A percentile compares a stretch with the other conserved stretches of the same genome.
Evolutionary conservation across 1,140 invertebrate genomes (phyloP).

Genomic region (Drosophila rhopaloa): DNA sequence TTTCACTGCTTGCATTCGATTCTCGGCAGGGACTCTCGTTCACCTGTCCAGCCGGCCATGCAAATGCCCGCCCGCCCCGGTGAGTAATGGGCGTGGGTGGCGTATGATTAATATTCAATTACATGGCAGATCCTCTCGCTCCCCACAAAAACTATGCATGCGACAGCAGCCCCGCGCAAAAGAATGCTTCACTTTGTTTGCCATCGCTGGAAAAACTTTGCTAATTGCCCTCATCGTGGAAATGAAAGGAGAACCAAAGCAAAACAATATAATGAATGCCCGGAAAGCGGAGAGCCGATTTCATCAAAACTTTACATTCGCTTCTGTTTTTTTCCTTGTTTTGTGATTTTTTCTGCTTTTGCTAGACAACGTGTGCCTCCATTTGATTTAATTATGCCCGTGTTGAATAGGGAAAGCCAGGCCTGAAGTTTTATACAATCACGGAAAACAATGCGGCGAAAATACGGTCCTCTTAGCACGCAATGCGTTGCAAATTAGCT

Average conservation of each 20-base stretch:
- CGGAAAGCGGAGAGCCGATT: constrained; percentile 24
- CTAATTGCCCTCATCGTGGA: constrained; percentile 68
- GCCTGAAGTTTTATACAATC: constrained; percentile 1
- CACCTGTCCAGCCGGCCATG: constrained; percentile 58
- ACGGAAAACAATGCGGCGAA: constrained; percentile 18
- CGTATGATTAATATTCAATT: constrained; percentile 82
- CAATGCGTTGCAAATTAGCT: constrained; percentile 21
- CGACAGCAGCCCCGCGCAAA: constrained; percentile 31
- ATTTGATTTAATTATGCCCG: constrained; percentile 56
- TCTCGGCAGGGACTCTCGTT: constrained; percentile 60
- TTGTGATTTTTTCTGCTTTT: constrained; percentile 7
- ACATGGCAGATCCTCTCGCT: constrained; percentile 51
- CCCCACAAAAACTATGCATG: constrained; percentile 45
- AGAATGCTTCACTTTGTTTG: constrained; percentile 39
- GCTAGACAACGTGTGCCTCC: constrained; percentile 17
- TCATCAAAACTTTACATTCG: constrained; percentile 36
- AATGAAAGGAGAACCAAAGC: constrained; percentile 26
- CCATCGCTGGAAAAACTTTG: constrained; percentile 65
- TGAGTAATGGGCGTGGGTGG: constrained; percentile 68
- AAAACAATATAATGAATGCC: constrained; percentile 60
- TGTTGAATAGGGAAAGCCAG: neutral
- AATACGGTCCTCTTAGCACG: constrained; percentile 29
- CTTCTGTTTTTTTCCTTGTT: constrained; percentile 14
- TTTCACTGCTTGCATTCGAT: constrained; percentile 45
- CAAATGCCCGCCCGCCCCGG: constrained; percentile 27